Evolutionary conservation across 64 coral and sea anemone species (phyloP).

Genomic region (Hydrozoanthus tunicans): DNA sequence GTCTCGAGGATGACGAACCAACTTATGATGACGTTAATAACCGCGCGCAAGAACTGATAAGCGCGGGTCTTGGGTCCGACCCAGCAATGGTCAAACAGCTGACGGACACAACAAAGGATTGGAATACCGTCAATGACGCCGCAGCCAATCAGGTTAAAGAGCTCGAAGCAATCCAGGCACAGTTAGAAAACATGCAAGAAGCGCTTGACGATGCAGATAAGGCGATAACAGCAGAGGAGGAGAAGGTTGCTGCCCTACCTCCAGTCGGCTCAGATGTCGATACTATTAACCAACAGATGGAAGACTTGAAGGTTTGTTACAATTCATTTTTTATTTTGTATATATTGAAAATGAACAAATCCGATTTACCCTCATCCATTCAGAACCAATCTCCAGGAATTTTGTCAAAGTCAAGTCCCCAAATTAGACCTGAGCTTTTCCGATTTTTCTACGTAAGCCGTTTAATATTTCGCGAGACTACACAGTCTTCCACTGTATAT

Average conservation of each 20-base stretch:
- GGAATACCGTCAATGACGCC: constrained; percentile 80
- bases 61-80: constrained; percentile 81
- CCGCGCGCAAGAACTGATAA: constrained; percentile 79
- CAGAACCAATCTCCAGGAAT: too few species aligned
- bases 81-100: constrained; percentile 92
- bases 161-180: constrained; percentile 67
- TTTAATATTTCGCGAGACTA: too few species aligned
- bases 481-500: too few species aligned
- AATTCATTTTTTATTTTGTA: background rate
- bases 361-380: too few species aligned
- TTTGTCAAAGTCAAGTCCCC: too few species aligned
- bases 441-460: too few species aligned
- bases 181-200: constrained; percentile 80
- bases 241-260: constrained; percentile 69
- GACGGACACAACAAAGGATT: constrained; percentile 83
- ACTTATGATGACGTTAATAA: constrained; percentile 71
- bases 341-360: too few species aligned
- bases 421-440: too few species aligned
- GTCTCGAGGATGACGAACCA: constrained; percentile 62
- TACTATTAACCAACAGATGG: constrained; percentile 87
- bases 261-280: constrained; percentile 83
- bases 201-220: constrained; percentile 75
- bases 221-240: constrained; percentile 74
- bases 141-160: constrained; percentile 84
- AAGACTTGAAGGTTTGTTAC: constrained; percentile 76